phyloP scores from a whole-genome alignment of 2,113 vertebrate genomes.

The Morphnarchus princeps region DNA sequence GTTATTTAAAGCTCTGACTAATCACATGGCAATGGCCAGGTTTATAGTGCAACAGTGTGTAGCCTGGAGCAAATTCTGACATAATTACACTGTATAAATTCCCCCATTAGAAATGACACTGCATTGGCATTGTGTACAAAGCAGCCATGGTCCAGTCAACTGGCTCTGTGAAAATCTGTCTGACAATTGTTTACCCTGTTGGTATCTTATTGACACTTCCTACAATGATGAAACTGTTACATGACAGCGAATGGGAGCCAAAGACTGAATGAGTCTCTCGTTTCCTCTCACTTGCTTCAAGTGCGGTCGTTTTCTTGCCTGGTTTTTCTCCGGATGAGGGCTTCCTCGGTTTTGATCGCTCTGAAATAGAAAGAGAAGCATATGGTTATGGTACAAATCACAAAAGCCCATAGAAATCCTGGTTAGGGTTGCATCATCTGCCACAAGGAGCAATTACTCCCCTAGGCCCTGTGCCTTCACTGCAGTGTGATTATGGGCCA shows the following conservation, averaged over 20 bases:
- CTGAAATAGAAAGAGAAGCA: background rate
- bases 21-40: constrained; percentile 61
- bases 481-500: background rate
- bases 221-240: constrained; percentile 47
- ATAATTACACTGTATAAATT: constrained; percentile 67
- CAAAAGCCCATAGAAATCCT: background rate
- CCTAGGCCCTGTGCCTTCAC: background rate
- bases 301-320: background rate
- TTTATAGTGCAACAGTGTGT: constrained; percentile 56
- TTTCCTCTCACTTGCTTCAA: background rate
- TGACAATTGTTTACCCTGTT: constrained; percentile 63
- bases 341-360: background rate
- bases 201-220: constrained; percentile 55
- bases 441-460: background rate
- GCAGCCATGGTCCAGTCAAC: constrained; percentile 58
- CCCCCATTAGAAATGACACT: constrained; percentile 62
- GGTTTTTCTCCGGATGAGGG: background rate
- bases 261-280: background rate
- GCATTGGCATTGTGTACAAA: constrained; percentile 56
- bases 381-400: background rate
- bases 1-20: constrained; percentile 67
- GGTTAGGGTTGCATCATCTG: background rate
- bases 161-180: constrained; percentile 65
- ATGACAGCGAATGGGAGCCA: background rate
- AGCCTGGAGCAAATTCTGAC: constrained; percentile 56